Base-by-base conservation (phyloP, 2,113 vertebrate species). In the Catharus fuscescens region DNA sequence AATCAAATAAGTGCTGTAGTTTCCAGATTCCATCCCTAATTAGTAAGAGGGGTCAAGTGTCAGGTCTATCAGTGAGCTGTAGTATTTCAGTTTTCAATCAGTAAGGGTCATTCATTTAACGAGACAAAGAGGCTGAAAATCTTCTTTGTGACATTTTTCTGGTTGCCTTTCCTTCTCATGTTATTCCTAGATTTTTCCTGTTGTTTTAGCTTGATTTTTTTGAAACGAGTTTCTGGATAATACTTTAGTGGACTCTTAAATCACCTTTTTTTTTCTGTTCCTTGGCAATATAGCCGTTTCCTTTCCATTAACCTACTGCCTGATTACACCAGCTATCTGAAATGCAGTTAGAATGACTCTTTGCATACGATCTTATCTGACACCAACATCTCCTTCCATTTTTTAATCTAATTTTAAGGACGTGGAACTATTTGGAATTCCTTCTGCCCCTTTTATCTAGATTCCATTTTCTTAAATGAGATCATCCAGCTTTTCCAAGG, bases 401-500 rank as follows among this genome's bases (percentile, higher is more conserved):
- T 97, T 92, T 97, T 95, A 90, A 96, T 98, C 95, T 95, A 56
- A 48, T 91, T 93, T 95, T 74, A 96, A 97, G 62, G 71, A 90
- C 66, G 7, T 73, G 42, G 67, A 88, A 66, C 89, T 95, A 67
- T 91, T 84, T 92, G 72, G 60, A 95, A 60, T 77, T 95, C 47
- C 91, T 57, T 71, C 69, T 78, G 24, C 88, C 53, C 52, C 79
- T 90, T 90, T 93, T 94, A 89, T 93, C 92, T 93, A 92, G 90
- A 92, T 78, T 88, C 38, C 72, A 96, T 98, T 96, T 96, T 92
- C 94, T 82, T 93, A 94, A 97, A 96, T 95, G 92, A 97, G 97
- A 91, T 97, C 89, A 93, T 73, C 81, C 73, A 87, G 95, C 90
- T 97, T 97, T 81, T 91, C 93, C 16, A 5, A 94, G 81, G 86